These are phyloP conservation scores for Peromyscus nudipes DNA, from an alignment of 2,797 vertebrate genomes.

Conservation along the genomic window DNA sequence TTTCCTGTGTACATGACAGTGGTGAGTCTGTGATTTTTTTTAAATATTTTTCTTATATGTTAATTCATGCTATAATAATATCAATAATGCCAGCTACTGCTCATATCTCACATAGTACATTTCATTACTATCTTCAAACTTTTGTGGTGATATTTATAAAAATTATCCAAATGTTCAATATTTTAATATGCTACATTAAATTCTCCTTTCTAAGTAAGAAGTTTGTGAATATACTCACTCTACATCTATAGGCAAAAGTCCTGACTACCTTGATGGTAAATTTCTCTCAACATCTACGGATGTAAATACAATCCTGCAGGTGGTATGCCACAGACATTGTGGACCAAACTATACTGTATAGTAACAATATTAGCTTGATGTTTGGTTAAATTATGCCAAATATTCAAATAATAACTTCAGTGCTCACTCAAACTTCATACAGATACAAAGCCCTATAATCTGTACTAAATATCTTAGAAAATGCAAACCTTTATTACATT, in stretches of 20 bases:
- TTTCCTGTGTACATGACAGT: not conserved
- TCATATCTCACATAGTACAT: not conserved
- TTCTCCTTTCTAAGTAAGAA: not conserved
- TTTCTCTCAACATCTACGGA: not conserved
- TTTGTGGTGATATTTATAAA: not conserved
- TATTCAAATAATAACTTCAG: not conserved
- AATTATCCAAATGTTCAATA: not conserved
- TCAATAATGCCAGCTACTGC: not conserved
- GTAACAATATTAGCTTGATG: not conserved
- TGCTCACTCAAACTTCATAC: not conserved
- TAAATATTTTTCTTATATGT: not conserved
- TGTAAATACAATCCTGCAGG: not conserved
- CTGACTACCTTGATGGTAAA: not conserved
- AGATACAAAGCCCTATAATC: not conserved
- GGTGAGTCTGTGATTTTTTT: not conserved
- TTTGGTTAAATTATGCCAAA: not conserved
- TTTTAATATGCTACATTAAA: not conserved
- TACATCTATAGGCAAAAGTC: not conserved
- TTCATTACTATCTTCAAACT: slow-evolving; percentile 4
- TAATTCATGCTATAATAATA: not conserved
- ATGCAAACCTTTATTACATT: not conserved
- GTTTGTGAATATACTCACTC: not conserved
- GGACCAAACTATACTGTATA: not conserved
- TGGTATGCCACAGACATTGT: not conserved
- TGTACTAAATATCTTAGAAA: not conserved